These are phyloP conservation scores for Kryptolebias ocellatus DNA, from an alignment of 2,797 vertebrate genomes.

Conservation along the genomic window DNA sequence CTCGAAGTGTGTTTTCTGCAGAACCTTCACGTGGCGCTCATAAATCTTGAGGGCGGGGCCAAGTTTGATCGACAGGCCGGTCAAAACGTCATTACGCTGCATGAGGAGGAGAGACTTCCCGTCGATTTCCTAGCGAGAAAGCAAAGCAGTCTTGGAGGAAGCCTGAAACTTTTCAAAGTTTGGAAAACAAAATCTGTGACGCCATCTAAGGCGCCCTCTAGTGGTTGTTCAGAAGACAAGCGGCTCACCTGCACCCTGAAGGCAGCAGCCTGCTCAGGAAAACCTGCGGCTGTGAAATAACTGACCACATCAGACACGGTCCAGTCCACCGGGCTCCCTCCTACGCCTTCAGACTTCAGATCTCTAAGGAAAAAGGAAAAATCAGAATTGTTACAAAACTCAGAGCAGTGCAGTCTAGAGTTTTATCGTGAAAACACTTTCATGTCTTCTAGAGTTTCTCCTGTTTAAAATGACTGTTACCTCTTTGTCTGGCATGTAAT, in stretches of 20 bases:
- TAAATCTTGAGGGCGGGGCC: constrained; percentile 91
- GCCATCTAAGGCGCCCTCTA: constrained; percentile 40
- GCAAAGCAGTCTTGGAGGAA: constrained; percentile 34
- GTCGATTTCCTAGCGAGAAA: constrained; percentile 83
- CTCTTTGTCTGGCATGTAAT: too few relatives aligned
- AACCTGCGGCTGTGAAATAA: constrained; percentile 88
- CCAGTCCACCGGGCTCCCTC: constrained; percentile 85
- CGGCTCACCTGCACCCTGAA: constrained; percentile 87
- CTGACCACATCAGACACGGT: constrained; percentile 88
- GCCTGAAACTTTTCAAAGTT: too few relatives aligned
- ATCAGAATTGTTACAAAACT: constrained; percentile 1
- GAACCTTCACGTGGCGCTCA: constrained; percentile 87
- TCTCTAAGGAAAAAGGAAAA: constrained; percentile 52
- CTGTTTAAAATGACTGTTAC: too few relatives aligned
- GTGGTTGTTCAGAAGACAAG: constrained; percentile 28
- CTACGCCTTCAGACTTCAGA: constrained; percentile 75
- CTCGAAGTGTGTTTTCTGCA: constrained; percentile 89
- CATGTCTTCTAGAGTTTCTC: too few relatives aligned
- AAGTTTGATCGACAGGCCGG: constrained; percentile 87
- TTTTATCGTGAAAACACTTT: too few relatives aligned
- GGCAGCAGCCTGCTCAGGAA: constrained; percentile 88
- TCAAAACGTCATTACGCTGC: constrained; percentile 88
- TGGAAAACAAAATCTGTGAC: neutral
- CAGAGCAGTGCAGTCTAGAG: neutral
- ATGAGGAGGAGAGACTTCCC: constrained; percentile 90